Conservation (phyloP, 2,113 vertebrate species). For the Propithecus coquereli region DNA sequence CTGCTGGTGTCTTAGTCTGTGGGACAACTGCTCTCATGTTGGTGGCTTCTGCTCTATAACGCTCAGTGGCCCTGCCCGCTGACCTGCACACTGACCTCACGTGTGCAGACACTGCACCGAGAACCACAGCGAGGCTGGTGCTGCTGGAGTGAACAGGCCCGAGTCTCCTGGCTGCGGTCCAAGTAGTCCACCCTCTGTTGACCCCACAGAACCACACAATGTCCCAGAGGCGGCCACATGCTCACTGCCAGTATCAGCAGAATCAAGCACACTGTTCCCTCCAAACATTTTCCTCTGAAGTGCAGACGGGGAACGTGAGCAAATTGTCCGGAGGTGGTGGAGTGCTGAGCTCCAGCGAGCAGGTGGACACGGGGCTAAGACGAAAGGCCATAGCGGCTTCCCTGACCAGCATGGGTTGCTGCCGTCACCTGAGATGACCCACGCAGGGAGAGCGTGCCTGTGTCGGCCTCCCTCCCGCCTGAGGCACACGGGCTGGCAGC, state of each 20-base stretch:
- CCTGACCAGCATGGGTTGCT: neutral
- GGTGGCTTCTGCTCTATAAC: constrained; percentile 17
- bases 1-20: neutral
- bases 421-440: neutral
- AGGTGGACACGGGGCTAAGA: neutral
- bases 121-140: neutral
- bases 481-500: neutral
- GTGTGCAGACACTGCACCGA: neutral
- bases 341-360: fast-evolving
- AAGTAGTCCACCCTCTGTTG: constrained; percentile 27
- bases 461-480: neutral
- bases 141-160: neutral
- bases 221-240: neutral
- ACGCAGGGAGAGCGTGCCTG: fast-evolving
- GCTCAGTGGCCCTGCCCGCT: constrained; percentile 21
- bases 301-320: constrained; percentile 5
- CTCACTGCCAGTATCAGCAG: neutral
- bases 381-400: neutral
- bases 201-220: constrained; percentile 23
- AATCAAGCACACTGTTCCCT: constrained; percentile 22
- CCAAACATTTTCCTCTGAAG: constrained; percentile 30
- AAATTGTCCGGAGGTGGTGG: neutral
- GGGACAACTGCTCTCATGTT: neutral
- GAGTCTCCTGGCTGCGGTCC: neutral
- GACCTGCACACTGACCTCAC: constrained; percentile 18